phyloP scores from a whole-genome alignment of 2,113 vertebrate species.

The Brachypteracias leptosomus region DNA sequence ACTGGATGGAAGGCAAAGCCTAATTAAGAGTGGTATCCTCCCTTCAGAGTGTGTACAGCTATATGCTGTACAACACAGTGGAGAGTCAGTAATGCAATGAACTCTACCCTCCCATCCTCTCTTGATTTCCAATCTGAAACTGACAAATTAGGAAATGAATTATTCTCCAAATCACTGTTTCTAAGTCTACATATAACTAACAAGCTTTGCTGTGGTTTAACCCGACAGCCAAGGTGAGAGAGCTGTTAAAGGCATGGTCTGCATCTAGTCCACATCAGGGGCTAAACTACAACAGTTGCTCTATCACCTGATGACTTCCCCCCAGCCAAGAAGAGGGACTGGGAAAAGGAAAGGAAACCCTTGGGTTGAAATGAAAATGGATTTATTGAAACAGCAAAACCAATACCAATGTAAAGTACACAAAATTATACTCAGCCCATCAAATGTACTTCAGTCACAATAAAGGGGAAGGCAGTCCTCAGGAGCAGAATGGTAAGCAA shows the following conservation, averaged over 20 bases:
- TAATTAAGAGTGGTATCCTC: neutral
- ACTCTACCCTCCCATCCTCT: neutral
- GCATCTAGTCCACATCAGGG: neutral
- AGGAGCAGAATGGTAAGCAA: neutral
- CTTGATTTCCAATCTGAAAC: neutral
- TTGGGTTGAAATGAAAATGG: neutral
- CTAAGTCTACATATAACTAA: neutral
- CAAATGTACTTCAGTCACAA: neutral
- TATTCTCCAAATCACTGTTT: neutral
- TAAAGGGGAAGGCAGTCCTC: neutral
- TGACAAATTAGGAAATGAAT: neutral
- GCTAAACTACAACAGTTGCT: neutral
- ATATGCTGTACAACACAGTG: neutral
- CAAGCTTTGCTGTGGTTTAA: neutral
- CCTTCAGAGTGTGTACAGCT: neutral
- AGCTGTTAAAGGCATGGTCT: neutral
- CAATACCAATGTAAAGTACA: neutral
- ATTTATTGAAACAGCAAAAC: neutral
- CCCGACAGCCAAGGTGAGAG: neutral
- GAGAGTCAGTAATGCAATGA: neutral
- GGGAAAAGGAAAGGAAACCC: neutral
- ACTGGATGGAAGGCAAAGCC: neutral
- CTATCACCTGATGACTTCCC: neutral
- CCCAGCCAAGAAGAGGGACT: neutral
- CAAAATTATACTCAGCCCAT: neutral